phyloP scores from a whole-genome alignment of 1,140 invertebrate species.

The Drosophila kikkawai region DNA sequence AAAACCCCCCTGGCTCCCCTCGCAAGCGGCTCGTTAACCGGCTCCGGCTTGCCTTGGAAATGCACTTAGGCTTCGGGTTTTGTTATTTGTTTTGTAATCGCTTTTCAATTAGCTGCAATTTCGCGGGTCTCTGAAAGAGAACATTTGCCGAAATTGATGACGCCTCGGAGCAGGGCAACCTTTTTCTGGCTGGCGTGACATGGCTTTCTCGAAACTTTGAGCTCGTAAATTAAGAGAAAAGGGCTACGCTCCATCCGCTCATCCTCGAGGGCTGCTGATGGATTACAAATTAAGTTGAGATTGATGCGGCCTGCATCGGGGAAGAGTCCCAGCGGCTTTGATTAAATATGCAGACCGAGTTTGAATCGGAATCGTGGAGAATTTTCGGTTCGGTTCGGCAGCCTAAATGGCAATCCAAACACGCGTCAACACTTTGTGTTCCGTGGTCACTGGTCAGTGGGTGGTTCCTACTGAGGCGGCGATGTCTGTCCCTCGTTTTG shows the following conservation, averaged over 20 bases:
- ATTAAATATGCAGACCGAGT: slow-evolving; percentile 73
- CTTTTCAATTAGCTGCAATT: slow-evolving; percentile 79
- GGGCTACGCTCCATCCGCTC: slow-evolving; percentile 32
- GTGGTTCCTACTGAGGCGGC: slow-evolving; percentile 23
- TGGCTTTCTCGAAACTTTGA: slow-evolving; percentile 30
- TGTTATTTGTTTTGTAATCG: slow-evolving; percentile 60
- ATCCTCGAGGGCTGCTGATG: slow-evolving; percentile 58
- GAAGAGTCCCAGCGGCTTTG: slow-evolving; percentile 48
- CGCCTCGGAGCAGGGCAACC: slow-evolving; percentile 42
- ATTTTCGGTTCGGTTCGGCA: slow-evolving; percentile 21
- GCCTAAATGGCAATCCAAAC: slow-evolving; percentile 79
- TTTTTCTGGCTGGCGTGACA: slow-evolving; percentile 13
- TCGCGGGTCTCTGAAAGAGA: slow-evolving; percentile 34
- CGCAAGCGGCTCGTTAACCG: slow-evolving; percentile 55
- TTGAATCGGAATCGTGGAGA: slow-evolving; percentile 53
- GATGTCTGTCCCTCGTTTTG: slow-evolving; percentile 15
- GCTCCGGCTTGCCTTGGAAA: slow-evolving; percentile 74
- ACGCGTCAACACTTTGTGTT: slow-evolving; percentile 70
- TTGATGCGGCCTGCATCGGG: slow-evolving; percentile 59
- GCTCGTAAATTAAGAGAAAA: slow-evolving; percentile 60
- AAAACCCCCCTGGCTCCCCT: slow-evolving; percentile 3
- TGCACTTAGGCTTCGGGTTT: slow-evolving; percentile 77
- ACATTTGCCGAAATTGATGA: slow-evolving; percentile 74
- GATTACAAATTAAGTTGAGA: slow-evolving; percentile 70
- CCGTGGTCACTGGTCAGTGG: slow-evolving; percentile 51